These are phyloP conservation scores for Sylvia borin DNA, from an alignment of 2,797 vertebrate species.

Conservation along the genomic window DNA sequence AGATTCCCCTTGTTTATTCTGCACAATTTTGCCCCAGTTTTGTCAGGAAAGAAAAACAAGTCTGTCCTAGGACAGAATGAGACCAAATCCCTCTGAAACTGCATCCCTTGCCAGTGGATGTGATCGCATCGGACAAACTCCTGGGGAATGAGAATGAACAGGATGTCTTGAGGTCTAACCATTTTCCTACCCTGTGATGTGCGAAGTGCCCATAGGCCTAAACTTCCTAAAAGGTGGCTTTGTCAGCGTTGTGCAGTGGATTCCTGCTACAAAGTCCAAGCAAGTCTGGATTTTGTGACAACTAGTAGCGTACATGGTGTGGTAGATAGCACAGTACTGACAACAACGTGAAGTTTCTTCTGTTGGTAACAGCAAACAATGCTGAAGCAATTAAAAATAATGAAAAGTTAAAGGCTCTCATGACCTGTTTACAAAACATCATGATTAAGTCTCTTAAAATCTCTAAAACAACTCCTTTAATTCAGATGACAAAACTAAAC, in stretches of 20 bases:
- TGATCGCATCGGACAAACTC: fast-evolving
- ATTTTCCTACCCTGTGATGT: not conserved
- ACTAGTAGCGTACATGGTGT: not conserved
- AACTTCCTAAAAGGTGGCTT: not conserved
- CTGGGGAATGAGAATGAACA: not conserved
- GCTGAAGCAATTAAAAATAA: not conserved
- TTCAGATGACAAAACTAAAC: not conserved
- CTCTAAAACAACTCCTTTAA: not conserved
- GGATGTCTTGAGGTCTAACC: not conserved
- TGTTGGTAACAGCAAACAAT: not conserved
- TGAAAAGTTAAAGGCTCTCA: not conserved
- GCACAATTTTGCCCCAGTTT: not conserved
- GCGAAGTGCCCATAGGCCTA: not conserved
- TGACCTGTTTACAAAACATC: not conserved
- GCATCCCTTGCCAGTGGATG: not conserved
- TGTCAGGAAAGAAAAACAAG: not conserved
- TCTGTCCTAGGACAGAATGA: not conserved
- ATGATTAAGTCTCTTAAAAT: not conserved
- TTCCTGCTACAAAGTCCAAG: not conserved
- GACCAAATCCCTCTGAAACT: not conserved
- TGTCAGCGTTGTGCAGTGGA: not conserved
- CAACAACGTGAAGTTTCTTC: not conserved
- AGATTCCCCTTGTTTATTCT: not conserved
- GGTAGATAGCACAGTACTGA: not conserved
- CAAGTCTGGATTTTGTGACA: not conserved